Base-by-base conservation (phyloP, 2,888 invertebrate species). In the Sphaerophoria taeniata region DNA sequence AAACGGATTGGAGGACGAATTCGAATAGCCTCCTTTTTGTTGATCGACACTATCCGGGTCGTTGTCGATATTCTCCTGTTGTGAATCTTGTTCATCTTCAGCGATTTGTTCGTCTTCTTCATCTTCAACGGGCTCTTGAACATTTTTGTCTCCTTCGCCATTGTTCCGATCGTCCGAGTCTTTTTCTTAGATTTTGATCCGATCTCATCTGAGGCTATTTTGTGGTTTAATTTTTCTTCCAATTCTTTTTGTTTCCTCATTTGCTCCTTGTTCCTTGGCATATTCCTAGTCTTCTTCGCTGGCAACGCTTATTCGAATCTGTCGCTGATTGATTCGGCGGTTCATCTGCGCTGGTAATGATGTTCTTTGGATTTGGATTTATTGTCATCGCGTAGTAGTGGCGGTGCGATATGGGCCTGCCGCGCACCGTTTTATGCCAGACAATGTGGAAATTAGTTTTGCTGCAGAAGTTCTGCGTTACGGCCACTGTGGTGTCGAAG, bases 301-400 rank as follows among this genome's bases (percentile, higher is more conserved):
- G 77, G 95, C 94, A 0, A 94, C 92, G 0, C 93, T 92, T 3
- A 96, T 93, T 0, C 93, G 93, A 0, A 96, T 93, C 12, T 93
- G 92, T 77, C 96, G 94, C 65, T 94, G 94, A 0, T 95, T 95
- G 78, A 96, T 95, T 43, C 93, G 89, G 88, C 94, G 94, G 60
- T 92, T 93, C 0, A 93, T 93, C 83, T 92, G 93, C 76, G 94
- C 93, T 5, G n/a, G n/a, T n/a, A n/a, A n/a, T n/a, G n/a, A n/a
- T n/a, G n/a, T n/a, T n/a, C n/a, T n/a, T n/a, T n/a, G n/a, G n/a
- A n/a, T n/a, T n/a, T n/a, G n/a, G n/a, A n/a, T n/a, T n/a, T n/a
- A n/a, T n/a, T n/a, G n/a, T n/a, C n/a, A n/a, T n/a, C n/a, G n/a
- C n/a, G n/a, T n/a, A n/a, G n/a, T n/a, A n/a, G n/a, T n/a, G n/a